Conservation (phyloP, 2,888 invertebrate genomes). For the Troides aeacus region DNA sequence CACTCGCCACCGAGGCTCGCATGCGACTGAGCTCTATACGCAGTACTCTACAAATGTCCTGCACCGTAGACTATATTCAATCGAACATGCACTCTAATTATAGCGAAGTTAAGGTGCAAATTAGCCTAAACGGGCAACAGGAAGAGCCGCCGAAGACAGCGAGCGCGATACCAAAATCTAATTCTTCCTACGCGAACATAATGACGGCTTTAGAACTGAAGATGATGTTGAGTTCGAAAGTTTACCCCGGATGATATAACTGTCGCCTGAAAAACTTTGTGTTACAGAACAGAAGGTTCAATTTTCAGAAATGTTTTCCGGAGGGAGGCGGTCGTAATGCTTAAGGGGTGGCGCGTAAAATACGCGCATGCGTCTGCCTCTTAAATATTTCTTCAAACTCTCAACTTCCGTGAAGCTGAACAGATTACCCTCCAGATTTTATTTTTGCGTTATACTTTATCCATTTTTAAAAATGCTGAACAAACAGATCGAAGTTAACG, state of each 20-base stretch:
- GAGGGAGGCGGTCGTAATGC: constrained; percentile 77
- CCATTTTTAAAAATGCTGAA: not conserved
- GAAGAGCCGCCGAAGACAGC: constrained; percentile 38
- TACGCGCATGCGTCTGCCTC: constrained; percentile 74
- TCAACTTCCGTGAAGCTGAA: constrained; percentile 52
- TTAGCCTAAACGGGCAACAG: constrained; percentile 35
- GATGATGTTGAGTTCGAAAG: constrained; percentile 61
- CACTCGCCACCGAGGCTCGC: constrained; percentile 60
- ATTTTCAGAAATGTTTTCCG: constrained; percentile 57
- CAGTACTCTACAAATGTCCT: constrained; percentile 57
- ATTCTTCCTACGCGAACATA: constrained; percentile 72
- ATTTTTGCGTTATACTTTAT: constrained; percentile 8
- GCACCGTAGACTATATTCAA: constrained; percentile 34
- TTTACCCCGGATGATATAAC: constrained; percentile 55
- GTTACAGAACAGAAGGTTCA: constrained; percentile 60
- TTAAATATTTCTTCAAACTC: constrained; percentile 62
- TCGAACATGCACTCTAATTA: constrained; percentile 47
- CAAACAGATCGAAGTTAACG: not conserved
- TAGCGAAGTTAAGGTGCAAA: constrained; percentile 38
- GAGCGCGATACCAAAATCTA: constrained; percentile 67
- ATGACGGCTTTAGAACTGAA: constrained; percentile 74
- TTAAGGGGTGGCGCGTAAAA: constrained; percentile 77
- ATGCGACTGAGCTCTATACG: constrained; percentile 66
- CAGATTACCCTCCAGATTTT: constrained; percentile 35
- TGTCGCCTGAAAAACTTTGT: constrained; percentile 52